A percentile compares a stretch with the other conserved stretches of the same genome.
Evolutionary conservation across 92 coral and sea anemone genomes (phyloP).

Genomic region (Blastomussa wellsi): DNA sequence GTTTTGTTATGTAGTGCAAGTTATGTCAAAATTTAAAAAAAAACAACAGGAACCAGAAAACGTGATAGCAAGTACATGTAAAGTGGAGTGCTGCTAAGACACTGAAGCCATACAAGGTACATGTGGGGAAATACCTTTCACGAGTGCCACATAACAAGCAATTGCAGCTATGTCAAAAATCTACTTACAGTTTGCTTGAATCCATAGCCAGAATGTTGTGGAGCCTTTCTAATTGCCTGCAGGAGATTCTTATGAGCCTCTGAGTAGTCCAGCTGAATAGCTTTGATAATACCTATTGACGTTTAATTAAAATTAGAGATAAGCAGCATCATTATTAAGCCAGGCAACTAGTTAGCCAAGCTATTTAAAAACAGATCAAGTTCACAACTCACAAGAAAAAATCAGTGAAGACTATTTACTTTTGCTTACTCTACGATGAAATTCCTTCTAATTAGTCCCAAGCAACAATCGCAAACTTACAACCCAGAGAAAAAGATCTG

Average conservation of each 20-base stretch:
- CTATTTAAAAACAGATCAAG: no score
- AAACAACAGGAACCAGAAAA: no score
- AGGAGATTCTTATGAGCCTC: slow-evolving; percentile 96
- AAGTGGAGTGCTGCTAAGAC: neutral
- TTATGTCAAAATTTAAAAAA: no score
- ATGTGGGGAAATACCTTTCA: neutral
- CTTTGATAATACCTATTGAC: slow-evolving; percentile 92
- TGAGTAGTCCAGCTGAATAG: slow-evolving; percentile 94
- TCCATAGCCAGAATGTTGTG: slow-evolving; percentile 91
- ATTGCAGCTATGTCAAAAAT: neutral
- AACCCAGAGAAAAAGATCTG: no score
- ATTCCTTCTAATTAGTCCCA: neutral
- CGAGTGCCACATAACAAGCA: neutral
- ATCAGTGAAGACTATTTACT: no score
- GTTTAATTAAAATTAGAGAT: neutral
- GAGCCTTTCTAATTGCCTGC: slow-evolving; percentile 98
- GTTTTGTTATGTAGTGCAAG: no score
- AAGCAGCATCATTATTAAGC: neutral
- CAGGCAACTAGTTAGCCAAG: neutral
- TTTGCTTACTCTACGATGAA: no score
- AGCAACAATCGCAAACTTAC: no score
- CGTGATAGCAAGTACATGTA: neutral
- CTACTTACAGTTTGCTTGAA: slow-evolving; percentile 96
- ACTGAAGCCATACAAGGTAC: neutral
- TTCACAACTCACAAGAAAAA: no score